A percentile compares a stretch with the other conserved stretches of the same genome.
Conservation (phyloP, 2,888 invertebrate genomes). For the Erebia aethiops region DNA sequence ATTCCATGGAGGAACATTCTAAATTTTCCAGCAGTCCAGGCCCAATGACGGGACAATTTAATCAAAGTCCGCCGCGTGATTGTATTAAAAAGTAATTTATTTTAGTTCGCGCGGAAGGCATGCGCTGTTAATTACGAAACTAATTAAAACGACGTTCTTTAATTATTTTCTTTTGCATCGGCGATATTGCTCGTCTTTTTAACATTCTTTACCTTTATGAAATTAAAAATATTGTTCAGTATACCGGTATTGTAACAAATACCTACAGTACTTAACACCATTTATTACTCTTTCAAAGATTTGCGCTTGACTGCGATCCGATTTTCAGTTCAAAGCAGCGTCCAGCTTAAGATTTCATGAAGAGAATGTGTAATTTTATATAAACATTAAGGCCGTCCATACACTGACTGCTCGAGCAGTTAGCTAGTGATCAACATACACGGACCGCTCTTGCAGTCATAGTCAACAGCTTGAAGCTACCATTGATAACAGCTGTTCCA, state of each 20-base stretch:
- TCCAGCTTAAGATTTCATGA: too few relatives aligned
- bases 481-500: too few relatives aligned
- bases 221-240: background rate
- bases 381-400: too few relatives aligned
- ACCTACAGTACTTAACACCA: background rate
- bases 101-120: conserved; percentile 69
- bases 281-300: background rate
- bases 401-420: too few relatives aligned
- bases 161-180: conserved; percentile 67
- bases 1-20: conserved; percentile 1
- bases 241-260: background rate
- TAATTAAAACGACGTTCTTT: conserved; percentile 80
- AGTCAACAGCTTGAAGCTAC: too few relatives aligned
- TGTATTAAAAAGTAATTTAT: conserved; percentile 80
- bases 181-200: conserved; percentile 39
- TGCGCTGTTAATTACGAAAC: conserved; percentile 77
- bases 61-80: conserved; percentile 62
- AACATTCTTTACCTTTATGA: conserved; percentile 22
- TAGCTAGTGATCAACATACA: too few relatives aligned
- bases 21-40: background rate
- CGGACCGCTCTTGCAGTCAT: too few relatives aligned
- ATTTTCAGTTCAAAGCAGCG: background rate
- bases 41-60: conserved; percentile 51
- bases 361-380: too few relatives aligned
- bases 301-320: background rate